Conservation (phyloP, 2,888 invertebrate species). For the Linyphia triangularis region DNA sequence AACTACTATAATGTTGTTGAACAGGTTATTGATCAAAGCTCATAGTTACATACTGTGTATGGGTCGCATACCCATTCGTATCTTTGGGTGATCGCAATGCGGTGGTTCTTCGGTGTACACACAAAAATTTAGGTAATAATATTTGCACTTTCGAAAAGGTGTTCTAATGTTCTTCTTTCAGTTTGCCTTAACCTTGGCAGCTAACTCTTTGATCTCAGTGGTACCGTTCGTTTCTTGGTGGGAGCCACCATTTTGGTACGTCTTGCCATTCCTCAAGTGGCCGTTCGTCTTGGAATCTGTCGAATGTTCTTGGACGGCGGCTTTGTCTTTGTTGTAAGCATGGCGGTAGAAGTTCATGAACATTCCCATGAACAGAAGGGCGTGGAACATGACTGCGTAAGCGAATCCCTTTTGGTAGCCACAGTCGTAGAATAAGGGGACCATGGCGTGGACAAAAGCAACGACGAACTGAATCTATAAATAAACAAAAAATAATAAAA, state of each 20-base stretch:
- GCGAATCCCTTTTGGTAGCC: conserved; percentile 80
- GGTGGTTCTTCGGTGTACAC: too few species aligned
- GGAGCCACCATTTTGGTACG: conserved; percentile 9
- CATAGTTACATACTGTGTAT: too few species aligned
- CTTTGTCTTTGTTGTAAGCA: conserved; percentile 78
- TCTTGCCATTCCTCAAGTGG: neutral
- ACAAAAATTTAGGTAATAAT: too few species aligned
- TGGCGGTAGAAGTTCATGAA: conserved; percentile 80
- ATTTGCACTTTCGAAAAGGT: too few species aligned
- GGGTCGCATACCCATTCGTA: too few species aligned
- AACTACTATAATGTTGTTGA: too few species aligned
- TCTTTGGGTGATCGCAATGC: too few species aligned
- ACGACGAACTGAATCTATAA: conserved; percentile 76
- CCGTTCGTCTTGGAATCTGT: conserved; percentile 17
- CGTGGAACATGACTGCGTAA: conserved; percentile 80
- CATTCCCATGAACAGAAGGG: conserved; percentile 80
- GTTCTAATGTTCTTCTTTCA: neutral
- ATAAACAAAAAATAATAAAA: too few species aligned
- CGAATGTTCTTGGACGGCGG: neutral
- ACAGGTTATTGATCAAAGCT: too few species aligned
- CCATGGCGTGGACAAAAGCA: conserved; percentile 76
- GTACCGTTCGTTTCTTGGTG: neutral
- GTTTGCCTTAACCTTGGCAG: conserved; percentile 8
- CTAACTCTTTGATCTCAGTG: neutral
- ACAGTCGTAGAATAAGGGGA: conserved; percentile 79